These are phyloP conservation scores for Cetonia aurata DNA, from an alignment of 2,888 invertebrate species.

Conservation along the genomic window DNA sequence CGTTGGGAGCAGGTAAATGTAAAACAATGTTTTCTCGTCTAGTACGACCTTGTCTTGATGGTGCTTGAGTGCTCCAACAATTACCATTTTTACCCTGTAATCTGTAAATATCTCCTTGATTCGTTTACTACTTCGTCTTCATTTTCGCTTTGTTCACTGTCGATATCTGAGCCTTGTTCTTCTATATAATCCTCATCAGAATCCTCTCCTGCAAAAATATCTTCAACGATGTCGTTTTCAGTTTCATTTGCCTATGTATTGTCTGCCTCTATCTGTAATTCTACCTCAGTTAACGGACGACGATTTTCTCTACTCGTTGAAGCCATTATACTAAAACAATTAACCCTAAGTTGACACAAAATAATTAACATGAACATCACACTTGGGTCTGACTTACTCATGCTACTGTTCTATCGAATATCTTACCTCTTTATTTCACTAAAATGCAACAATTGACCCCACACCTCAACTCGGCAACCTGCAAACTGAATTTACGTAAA, in stretches of 20 bases:
- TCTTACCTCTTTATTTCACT: conserved; percentile 2
- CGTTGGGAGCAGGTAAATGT: conserved; percentile 35
- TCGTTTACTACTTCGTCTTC: conserved; percentile 14
- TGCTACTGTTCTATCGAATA: conserved; percentile 14
- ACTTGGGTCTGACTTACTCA: conserved; percentile 33
- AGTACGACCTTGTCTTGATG: conserved; percentile 34
- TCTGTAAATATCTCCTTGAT: conserved; percentile 6
- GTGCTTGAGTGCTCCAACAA: conserved; percentile 39
- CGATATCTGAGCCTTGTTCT: conserved; percentile 19
- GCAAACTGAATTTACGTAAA: conserved; percentile 33
- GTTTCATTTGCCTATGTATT: conserved; percentile 20
- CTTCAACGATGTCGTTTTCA: conserved; percentile 17
- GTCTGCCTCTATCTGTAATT: conserved; percentile 14
- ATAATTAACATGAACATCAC: conserved; percentile 29
- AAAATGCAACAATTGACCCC: conserved; percentile 24
- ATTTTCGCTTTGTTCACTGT: conserved; percentile 21
- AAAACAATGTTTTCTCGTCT: conserved; percentile 40
- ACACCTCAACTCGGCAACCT: conserved; percentile 13
- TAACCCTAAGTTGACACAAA: conserved; percentile 3
- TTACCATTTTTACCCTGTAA: conserved; percentile 35
- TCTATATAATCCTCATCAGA: conserved; percentile 5
- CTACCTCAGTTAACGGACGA: conserved; percentile 15
- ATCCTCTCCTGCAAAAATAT: conserved; percentile 29
- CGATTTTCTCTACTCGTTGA: conserved; percentile 4
- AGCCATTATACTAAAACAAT: conserved; percentile 13